Percentiles rank a stretch among this genome's conserved stretches.
phyloP scores from a whole-genome alignment of 2,888 invertebrate species.

The Aspidiotus destructor region DNA sequence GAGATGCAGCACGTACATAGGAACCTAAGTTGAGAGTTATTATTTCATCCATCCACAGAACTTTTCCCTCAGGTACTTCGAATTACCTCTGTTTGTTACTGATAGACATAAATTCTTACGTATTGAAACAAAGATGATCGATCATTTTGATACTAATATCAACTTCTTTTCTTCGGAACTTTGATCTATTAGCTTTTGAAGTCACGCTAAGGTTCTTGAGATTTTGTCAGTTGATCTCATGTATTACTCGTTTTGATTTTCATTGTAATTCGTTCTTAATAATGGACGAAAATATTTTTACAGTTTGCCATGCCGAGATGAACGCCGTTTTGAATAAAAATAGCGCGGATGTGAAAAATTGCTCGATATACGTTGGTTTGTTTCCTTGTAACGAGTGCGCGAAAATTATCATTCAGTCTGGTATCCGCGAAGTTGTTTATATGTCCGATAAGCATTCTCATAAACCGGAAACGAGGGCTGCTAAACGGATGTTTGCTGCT shows the following conservation, averaged over 20 bases:
- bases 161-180: too few species aligned
- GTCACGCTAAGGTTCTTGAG: too few species aligned
- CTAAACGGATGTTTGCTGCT: constrained; percentile 71
- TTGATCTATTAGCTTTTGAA: too few species aligned
- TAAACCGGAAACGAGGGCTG: constrained; percentile 59
- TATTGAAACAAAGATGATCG: too few species aligned
- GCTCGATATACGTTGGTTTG: constrained; percentile 75
- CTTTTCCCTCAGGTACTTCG: neutral
- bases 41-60: neutral
- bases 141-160: too few species aligned
- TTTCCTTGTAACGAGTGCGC: constrained; percentile 98
- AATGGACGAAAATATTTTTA: constrained; percentile 36
- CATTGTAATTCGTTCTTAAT: too few species aligned
- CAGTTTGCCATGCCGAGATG: constrained; percentile 96
- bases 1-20: too few species aligned
- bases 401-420: constrained; percentile 89
- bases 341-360: constrained; percentile 61
- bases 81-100: too few species aligned
- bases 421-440: constrained; percentile 68
- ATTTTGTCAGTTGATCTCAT: too few species aligned
- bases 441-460: constrained; percentile 70
- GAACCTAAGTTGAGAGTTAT: too few species aligned
- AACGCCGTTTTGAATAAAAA: constrained; percentile 94
- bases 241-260: too few species aligned
- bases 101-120: too few species aligned